These are phyloP conservation scores for Alca torda DNA, from an alignment of 2,797 vertebrate genomes.

Conservation along the genomic window DNA sequence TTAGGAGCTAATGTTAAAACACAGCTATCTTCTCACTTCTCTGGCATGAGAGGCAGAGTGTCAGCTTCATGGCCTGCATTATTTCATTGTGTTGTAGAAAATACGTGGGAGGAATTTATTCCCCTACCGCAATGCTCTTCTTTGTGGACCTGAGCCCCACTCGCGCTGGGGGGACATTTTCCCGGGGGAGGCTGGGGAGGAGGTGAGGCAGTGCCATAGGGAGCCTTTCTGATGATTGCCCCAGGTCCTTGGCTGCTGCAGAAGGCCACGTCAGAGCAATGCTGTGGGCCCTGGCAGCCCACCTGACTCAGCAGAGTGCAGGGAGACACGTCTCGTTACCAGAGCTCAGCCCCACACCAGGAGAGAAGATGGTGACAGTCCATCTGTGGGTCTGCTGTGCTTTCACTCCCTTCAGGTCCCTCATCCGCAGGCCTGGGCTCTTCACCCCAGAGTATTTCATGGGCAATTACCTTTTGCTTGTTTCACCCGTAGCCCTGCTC, in stretches of 20 bases:
- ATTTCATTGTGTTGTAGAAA: background rate
- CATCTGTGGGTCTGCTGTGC: background rate
- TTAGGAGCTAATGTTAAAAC: conserved; percentile 28
- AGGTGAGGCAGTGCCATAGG: background rate
- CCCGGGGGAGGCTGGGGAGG: accelerated
- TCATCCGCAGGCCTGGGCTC: background rate
- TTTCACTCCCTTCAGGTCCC: background rate
- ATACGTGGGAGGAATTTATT: conserved; percentile 5
- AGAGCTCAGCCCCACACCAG: background rate
- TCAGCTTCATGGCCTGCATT: background rate
- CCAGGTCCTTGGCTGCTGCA: background rate
- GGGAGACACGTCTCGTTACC: background rate
- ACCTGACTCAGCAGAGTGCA: background rate
- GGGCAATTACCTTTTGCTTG: background rate
- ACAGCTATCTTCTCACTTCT: conserved; percentile 6
- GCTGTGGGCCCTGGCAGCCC: background rate
- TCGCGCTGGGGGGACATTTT: background rate
- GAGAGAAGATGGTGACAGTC: background rate
- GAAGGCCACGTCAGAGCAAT: background rate
- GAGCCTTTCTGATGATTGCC: background rate
- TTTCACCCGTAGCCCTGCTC: background rate
- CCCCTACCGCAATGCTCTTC: accelerated
- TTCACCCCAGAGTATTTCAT: background rate
- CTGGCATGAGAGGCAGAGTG: background rate
- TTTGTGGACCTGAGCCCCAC: background rate